Evolutionary conservation across 2,113 vertebrate species (phyloP).

Genomic region (Candoia aspera): DNA sequence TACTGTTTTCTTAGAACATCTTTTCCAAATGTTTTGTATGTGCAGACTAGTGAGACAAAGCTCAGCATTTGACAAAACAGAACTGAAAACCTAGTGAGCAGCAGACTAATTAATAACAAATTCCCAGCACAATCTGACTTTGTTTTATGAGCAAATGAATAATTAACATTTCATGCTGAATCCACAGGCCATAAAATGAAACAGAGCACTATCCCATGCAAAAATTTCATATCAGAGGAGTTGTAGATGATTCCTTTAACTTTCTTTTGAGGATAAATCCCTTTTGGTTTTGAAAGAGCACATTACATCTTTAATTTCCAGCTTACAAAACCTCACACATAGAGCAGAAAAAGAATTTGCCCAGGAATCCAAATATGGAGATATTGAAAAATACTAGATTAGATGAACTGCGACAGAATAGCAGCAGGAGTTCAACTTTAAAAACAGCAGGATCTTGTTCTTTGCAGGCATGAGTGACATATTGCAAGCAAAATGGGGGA

Average conservation of each 20-base stretch:
- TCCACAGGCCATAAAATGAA: constrained; percentile 17
- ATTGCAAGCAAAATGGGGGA: constrained; percentile 64
- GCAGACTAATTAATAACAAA: not conserved
- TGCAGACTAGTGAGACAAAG: not conserved
- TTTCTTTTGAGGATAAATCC: constrained; percentile 47
- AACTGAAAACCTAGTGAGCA: not conserved
- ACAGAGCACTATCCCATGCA: constrained; percentile 26
- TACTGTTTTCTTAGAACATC: not conserved
- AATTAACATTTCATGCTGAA: not conserved
- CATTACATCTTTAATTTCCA: constrained; percentile 55
- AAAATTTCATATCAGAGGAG: constrained; percentile 34
- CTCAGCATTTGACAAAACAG: not conserved
- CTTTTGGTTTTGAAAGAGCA: constrained; percentile 48
- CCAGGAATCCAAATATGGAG: constrained; percentile 66
- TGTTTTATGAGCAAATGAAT: not conserved
- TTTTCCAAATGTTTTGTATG: constrained; percentile 14
- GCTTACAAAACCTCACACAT: constrained; percentile 41
- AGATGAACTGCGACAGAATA: constrained; percentile 62
- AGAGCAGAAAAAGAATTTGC: constrained; percentile 62
- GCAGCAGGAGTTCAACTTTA: constrained; percentile 66
- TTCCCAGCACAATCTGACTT: not conserved
- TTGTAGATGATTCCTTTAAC: constrained; percentile 35
- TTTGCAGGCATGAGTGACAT: constrained; percentile 64
- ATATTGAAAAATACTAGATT: constrained; percentile 64
- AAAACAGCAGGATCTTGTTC: constrained; percentile 64